Percentiles rank a stretch among this genome's conserved stretches.
Conservation (phyloP, 1,140 invertebrate genomes). For the Drosophila orosa region DNA sequence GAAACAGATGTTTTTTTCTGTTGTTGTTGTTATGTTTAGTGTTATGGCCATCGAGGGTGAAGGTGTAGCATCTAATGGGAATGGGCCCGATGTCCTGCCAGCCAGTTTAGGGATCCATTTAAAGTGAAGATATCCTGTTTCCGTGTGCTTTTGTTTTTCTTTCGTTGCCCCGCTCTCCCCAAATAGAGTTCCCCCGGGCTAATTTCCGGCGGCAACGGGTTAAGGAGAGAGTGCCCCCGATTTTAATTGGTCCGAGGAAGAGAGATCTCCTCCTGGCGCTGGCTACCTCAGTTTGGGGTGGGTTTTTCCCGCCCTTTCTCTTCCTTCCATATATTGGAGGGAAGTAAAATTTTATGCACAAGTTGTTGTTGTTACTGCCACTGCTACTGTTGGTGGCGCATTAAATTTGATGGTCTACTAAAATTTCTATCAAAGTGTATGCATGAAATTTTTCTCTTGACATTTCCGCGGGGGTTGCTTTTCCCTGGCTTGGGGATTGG, state of each 20-base stretch:
- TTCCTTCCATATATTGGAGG: conserved; percentile 7
- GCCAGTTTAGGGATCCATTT: conserved; percentile 6
- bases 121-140: conserved; percentile 58
- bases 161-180: neutral
- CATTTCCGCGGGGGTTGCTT: conserved; percentile 20
- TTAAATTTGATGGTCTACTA: conserved; percentile 79
- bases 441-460: conserved; percentile 56
- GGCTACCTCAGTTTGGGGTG: conserved; percentile 8
- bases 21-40: conserved; percentile 24
- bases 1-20: conserved; percentile 19
- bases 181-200: conserved; percentile 21
- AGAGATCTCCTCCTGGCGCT: conserved; percentile 1
- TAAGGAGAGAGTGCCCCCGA: conserved; percentile 49
- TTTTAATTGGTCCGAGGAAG: conserved; percentile 47
- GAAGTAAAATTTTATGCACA: conserved; percentile 73
- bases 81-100: conserved; percentile 3
- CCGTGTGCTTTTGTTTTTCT: conserved; percentile 17
- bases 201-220: conserved; percentile 51
- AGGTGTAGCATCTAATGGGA: conserved; percentile 24
- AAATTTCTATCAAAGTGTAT: conserved; percentile 78
- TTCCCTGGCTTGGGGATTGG: conserved; percentile 15
- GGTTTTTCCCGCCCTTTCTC: neutral
- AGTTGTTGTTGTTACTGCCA: conserved; percentile 43
- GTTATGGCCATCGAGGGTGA: conserved; percentile 20
- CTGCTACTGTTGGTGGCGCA: conserved; percentile 50